Percentiles rank a stretch among this genome's conserved stretches.
phyloP scores from a whole-genome alignment of 2,888 invertebrate genomes.

The Nudaria mundana region DNA sequence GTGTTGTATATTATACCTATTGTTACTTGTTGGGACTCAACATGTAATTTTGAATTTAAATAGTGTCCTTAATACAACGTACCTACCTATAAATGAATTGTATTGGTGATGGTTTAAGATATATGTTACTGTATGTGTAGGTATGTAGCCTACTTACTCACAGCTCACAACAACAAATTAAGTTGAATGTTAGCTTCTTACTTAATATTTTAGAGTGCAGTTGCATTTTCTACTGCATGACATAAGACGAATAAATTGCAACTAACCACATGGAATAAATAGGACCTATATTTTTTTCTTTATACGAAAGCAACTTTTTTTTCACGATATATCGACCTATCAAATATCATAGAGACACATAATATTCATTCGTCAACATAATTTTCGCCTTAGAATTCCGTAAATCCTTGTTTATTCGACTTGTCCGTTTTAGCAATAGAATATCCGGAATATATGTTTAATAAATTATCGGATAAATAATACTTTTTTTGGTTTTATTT shows the following conservation, averaged over 20 bases:
- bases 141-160: too few relatives aligned
- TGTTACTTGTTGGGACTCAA: conserved; percentile 1
- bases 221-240: too few relatives aligned
- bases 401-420: conserved; percentile 35
- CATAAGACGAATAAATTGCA: too few relatives aligned
- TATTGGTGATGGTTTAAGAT: not conserved
- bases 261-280: too few relatives aligned
- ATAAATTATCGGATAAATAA: conserved; percentile 27
- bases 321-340: too few relatives aligned
- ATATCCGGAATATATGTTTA: conserved; percentile 16
- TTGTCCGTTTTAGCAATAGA: conserved; percentile 18
- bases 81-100: not conserved
- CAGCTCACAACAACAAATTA: too few relatives aligned
- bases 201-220: not conserved
- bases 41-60: not conserved
- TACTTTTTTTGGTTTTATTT: conserved; percentile 1
- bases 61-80: not conserved
- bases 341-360: too few relatives aligned
- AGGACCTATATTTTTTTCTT: too few relatives aligned
- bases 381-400: conserved; percentile 33
- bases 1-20: not conserved
- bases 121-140: not conserved
- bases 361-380: conserved; percentile 35
- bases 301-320: too few relatives aligned
- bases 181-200: not conserved